Evolutionary conservation across 1,140 invertebrate species (phyloP), one percentile per base, ranked within the genome.

Genomic region (Micrasema longulum): DNA sequence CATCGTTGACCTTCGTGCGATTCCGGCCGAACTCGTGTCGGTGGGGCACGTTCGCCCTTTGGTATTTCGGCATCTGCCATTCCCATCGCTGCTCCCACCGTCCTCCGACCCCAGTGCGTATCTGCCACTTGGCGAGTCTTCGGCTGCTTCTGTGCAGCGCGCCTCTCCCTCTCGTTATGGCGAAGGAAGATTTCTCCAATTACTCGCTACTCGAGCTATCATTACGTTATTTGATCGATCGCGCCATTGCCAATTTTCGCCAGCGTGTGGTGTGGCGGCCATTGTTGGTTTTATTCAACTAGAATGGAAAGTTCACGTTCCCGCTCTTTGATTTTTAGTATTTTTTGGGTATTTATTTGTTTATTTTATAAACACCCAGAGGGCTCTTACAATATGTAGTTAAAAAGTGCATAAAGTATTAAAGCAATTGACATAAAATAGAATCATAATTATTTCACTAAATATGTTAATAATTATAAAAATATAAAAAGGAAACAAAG

Each of bases 31-130:
- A 23, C 22, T 64, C 62, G 62, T 64, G 62, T 64, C 22, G 18
- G 43, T 20, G 5, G 43, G 14, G 41, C 62, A 47, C 62, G 62
- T 48, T 62, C 38, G 57, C 41, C 43, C 62, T 64, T 64, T 48
- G 62, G 62, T 64, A 64, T 64, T 47, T 64, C 43, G 62, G 52
- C 14, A 23, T 5, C 14, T 11, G 9, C 22, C 18, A 26, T 64
- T 31, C 12, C 62, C 62, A 64, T 23, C 14, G 11, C 20, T 12
- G 9, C n/a, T 22, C 7, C 23, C 52, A 11, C 16, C 5, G 12
- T 53, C 50, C 50, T 12, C 23, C 22, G 12, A 53, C 50, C 23
- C 14, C 12, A 31, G 18, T n/a, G 23, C 2, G 50, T 22, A 53
- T 53, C 50, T 55, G 23, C 52, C 7, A 45, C 16, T 45, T 12